Evolutionary conservation across 2,113 vertebrate genomes (phyloP).

Genomic region (Onychostruthus taczanowskii): DNA sequence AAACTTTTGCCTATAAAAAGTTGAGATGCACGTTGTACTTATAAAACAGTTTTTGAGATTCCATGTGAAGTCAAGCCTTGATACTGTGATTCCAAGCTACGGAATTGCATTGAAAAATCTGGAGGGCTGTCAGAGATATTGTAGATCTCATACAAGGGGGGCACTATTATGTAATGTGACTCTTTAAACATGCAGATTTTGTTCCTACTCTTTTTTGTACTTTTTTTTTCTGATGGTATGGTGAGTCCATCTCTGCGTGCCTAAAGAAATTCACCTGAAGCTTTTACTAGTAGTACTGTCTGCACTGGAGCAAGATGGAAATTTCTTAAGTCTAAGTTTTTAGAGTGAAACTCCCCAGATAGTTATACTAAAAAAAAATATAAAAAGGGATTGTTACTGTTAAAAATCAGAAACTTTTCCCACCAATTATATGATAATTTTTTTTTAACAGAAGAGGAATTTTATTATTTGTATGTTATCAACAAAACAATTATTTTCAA

Average conservation of each 20-base stretch:
- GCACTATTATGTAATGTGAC: rapidly evolving
- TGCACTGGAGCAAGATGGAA: neutral
- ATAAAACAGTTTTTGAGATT: neutral
- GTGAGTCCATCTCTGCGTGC: neutral
- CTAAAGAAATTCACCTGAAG: neutral
- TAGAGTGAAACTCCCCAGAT: neutral
- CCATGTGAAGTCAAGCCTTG: neutral
- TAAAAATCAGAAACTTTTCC: neutral
- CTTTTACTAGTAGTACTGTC: neutral
- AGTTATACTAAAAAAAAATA: neutral
- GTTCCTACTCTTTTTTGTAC: neutral
- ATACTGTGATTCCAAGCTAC: neutral
- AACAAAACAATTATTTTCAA: neutral
- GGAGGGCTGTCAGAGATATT: neutral
- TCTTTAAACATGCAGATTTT: neutral
- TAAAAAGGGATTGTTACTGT: neutral
- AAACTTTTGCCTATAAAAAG: neutral
- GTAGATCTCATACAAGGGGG: neutral
- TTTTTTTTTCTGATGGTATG: neutral
- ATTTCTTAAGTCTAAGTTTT: neutral
- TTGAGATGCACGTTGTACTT: neutral
- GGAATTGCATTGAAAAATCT: neutral
- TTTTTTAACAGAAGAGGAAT: neutral
- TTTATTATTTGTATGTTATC: neutral
- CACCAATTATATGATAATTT: neutral